Evolutionary conservation across 1,140 invertebrate species (phyloP), one percentile per base, ranked within the genome.

Genomic region (Trachymyrmex septentrionalis): DNA sequence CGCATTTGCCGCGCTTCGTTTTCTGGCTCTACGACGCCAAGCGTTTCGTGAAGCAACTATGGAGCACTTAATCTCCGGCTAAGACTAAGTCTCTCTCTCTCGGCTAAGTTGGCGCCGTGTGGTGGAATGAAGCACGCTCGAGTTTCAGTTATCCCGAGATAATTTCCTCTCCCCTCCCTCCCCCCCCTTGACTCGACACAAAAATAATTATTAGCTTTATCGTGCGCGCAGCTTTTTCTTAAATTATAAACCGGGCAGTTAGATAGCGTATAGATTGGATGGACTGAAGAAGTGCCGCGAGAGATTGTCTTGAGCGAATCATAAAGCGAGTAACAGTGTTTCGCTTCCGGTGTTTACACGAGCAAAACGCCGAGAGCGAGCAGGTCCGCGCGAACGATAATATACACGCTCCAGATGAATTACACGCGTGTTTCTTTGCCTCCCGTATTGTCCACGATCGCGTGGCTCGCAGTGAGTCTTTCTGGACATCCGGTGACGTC

Each of bases 361-460:
- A 87, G 78, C 75, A 71, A 66, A 85, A 76, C 63, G 75, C 48
- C 27, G 14, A 55, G 63, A 38, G 64, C 61, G 66, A 57, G 66
- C 86, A 66, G 81, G 53, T 50, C 64, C 44, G 71, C 63, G 38
- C 55, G 55, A 89, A 89, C 82, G 78, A 87, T 90, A 90, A 90
- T 87, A 87, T 85, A 90, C 85, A 89, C 85, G 85, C 88, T 48
- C 66, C 64, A 89, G 88, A 89, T 88, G 86, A 88, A 87, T 88
- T 80, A 72, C 85, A 86, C 61, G 44, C 69, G 57, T 69, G 72
- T 78, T 71, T 53, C 84, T 86, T 69, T 34, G 12, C 44, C 44
- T 67, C 38, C 44, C 16, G 69, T 69, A 73, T 72, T 82, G 80
- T 57, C 63, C 55, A n/a, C 38, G 87, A 76, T 89, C 87, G 69